Base-by-base conservation (phyloP, 1,140 invertebrate species). In the Meloidogyne exigua region DNA sequence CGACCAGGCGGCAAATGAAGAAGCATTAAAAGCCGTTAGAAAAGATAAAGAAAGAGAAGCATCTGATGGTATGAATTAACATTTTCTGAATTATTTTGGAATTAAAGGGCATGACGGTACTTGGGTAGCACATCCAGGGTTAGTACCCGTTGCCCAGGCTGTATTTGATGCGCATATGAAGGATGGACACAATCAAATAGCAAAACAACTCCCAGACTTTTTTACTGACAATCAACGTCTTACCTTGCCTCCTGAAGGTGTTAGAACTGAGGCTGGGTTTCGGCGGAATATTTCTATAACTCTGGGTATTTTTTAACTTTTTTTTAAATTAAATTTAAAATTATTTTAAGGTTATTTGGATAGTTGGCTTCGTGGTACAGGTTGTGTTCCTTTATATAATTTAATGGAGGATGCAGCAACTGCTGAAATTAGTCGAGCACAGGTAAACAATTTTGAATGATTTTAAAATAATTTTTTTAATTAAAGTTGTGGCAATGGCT, bases 361-460 rank as follows among this genome's bases (percentile, higher is more conserved):
- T 77, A 88, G 91, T 72, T 92, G 92, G 92, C 82, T 92, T 49
- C 89, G 90, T 26, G 92, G 91, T 7, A 88, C 89, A 39, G 92
- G 92, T 5, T 91, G 92, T 84, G 92, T 92, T 85, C 89, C 90
- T 76, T 90, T 91, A 75, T 90, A 90, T 63, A 91, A 91, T 18
- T 88, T 90, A 39, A 90, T 92, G 65, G 92, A 92, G 84, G 92
- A 92, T 86, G 92, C 92, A 0, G 92, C 92, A 7, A 92, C 92
- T 0, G 92, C 92, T 4, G 92, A 92, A 87, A 92, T 92, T 79
- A 92, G 91, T 4, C 89, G 92, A 65, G 90, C 89, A 15, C 91
- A 92, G 15, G 42, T 44, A 15, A 44, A 15, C 1, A 15, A 18
- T 7, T 44, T 15, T 44, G 18, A 44, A 15, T 15, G 2, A 44